A percentile compares a stretch with the other conserved stretches of the same genome.
phyloP scores from a whole-genome alignment of 2,113 vertebrate species.

The Chaetura pelagica region DNA sequence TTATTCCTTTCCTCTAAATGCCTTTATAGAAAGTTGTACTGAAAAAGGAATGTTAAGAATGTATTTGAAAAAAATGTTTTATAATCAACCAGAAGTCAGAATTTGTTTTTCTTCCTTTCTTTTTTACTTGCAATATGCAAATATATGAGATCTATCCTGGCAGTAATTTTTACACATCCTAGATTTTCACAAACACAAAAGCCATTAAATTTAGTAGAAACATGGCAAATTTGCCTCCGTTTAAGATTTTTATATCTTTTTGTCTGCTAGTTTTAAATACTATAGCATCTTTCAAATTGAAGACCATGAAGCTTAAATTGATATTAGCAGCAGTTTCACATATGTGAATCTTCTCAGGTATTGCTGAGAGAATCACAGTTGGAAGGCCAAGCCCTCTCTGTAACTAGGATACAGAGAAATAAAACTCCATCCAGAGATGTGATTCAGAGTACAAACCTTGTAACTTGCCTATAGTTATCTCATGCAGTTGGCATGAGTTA shows the following conservation, averaged over 20 bases:
- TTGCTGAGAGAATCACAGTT: not conserved
- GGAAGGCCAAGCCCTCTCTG: not conserved
- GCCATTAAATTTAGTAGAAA: not conserved
- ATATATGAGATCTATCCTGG: not conserved
- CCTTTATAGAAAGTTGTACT: not conserved
- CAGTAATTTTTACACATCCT: not conserved
- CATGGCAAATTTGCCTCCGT: not conserved
- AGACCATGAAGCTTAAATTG: not conserved
- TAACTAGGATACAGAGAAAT: not conserved
- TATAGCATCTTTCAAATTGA: not conserved
- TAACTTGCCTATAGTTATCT: not conserved
- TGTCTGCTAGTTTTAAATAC: not conserved
- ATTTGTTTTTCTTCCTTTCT: not conserved
- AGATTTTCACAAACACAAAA: not conserved
- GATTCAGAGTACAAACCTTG: not conserved
- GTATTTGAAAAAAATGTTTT: not conserved
- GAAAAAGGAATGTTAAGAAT: not conserved
- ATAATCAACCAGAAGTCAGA: not conserved
- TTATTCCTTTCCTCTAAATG: not conserved
- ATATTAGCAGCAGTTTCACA: not conserved
- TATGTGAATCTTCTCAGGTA: not conserved
- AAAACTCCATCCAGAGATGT: not conserved
- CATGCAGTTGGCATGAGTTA: not conserved
- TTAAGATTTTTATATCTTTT: not conserved
- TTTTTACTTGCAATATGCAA: not conserved